Percentiles rank a stretch among this genome's conserved stretches.
Evolutionary conservation across 2,888 invertebrate species (phyloP).

Genomic region (Tetrapedia diversipes): DNA sequence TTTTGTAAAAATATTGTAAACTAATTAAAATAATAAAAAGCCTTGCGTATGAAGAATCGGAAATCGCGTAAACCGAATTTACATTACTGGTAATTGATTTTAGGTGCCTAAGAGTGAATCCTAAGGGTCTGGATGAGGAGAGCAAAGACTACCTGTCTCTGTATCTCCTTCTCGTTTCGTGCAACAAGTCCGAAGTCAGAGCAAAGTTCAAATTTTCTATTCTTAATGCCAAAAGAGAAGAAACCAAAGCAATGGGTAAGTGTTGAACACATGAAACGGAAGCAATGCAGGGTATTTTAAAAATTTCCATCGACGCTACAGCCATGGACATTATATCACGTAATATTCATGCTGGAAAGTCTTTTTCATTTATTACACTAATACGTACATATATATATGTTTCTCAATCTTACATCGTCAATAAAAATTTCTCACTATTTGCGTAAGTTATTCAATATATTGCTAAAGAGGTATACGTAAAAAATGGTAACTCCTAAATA

Average conservation of each 20-base stretch:
- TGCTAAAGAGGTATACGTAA: not conserved
- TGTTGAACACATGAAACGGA: conserved; percentile 27
- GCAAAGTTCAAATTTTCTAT: conserved; percentile 99
- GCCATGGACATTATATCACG: not conserved
- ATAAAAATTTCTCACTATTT: not conserved
- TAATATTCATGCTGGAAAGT: not conserved
- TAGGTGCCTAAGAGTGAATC: conserved; percentile 99
- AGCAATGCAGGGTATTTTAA: conserved; percentile 64
- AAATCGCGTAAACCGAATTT: conserved; percentile 11
- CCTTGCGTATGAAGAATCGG: not conserved
- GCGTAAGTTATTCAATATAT: not conserved
- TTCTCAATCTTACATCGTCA: not conserved
- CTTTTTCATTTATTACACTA: not conserved
- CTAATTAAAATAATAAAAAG: not conserved
- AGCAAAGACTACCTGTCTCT: conserved; percentile 99
- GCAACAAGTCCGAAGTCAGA: conserved; percentile 99
- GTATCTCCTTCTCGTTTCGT: conserved; percentile 99
- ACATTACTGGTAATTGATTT: conserved; percentile 65
- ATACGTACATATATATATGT: not conserved
- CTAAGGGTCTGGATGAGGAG: conserved; percentile 99
- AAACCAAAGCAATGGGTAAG: conserved; percentile 99
- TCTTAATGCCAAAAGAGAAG: conserved; percentile 99
- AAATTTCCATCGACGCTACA: conserved; percentile 34
- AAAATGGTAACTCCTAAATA: not conserved
- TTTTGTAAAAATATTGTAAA: not conserved